Percentiles rank a stretch among this genome's conserved stretches.
phyloP scores from a whole-genome alignment of 2,113 vertebrate species.

The Platichthys flesus region DNA sequence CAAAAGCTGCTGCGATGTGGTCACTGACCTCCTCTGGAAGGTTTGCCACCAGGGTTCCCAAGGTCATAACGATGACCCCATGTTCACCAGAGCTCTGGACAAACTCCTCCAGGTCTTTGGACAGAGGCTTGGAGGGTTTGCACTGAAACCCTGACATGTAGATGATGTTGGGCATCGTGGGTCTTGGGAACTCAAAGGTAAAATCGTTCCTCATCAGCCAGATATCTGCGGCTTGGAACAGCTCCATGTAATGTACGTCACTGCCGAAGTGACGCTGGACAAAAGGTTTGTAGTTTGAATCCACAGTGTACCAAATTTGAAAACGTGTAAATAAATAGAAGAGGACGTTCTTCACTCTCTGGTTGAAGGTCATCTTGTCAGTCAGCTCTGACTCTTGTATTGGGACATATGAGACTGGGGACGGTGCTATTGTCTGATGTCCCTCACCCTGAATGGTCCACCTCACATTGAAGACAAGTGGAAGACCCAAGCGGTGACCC shows the following conservation, averaged over 20 bases:
- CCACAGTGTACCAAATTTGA: neutral
- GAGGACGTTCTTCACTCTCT: neutral
- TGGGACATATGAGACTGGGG: constrained; percentile 1
- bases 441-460: constrained; percentile 12
- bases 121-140: constrained; percentile 6
- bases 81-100: constrained; percentile 12
- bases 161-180: constrained; percentile 2
- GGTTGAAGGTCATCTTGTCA: constrained; percentile 7
- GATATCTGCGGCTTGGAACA: constrained; percentile 8
- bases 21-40: constrained; percentile 8
- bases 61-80: neutral
- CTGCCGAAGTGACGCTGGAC: neutral
- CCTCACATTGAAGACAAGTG: constrained; percentile 8
- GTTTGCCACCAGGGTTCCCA: constrained; percentile 4
- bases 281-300: neutral
- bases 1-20: constrained; percentile 10
- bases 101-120: neutral
- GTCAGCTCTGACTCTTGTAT: neutral
- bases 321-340: neutral
- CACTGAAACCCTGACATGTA: constrained; percentile 15
- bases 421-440: neutral
- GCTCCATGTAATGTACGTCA: constrained; percentile 8
- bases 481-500: constrained; percentile 13
- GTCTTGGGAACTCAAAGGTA: neutral
- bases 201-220: constrained; percentile 14